phyloP scores from a whole-genome alignment of 53 echinoderm and acorn worm genomes.

The Pentamera pediparva region DNA sequence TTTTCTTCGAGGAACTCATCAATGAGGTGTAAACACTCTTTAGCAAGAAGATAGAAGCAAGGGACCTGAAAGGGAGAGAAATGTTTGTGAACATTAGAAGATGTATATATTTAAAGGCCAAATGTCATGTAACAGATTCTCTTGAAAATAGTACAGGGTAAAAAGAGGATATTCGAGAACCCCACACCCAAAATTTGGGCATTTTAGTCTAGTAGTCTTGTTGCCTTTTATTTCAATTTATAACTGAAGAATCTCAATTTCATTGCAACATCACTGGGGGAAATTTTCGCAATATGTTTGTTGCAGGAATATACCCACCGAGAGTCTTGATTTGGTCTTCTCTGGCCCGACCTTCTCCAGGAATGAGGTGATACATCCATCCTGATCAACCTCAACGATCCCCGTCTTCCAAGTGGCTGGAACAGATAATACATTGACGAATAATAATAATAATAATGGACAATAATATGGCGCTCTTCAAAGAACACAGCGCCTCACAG shows the following conservation, averaged over 20 bases:
- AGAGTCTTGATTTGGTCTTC: slow-evolving; percentile 59
- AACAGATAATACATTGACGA: background rate
- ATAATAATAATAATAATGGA: too few species aligned
- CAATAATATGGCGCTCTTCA: too few species aligned
- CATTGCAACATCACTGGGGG: too few species aligned
- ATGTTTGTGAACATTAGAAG: background rate
- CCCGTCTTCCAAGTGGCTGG: slow-evolving; percentile 60
- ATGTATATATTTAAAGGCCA: background rate
- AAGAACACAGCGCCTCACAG: too few species aligned
- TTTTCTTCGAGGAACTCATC: slow-evolving; percentile 56
- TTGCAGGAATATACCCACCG: slow-evolving; percentile 53
- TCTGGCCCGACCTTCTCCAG: slow-evolving; percentile 68
- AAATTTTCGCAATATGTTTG: too few species aligned
- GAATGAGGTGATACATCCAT: slow-evolving; percentile 52
- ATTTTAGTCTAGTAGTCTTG: too few species aligned
- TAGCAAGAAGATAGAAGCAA: slow-evolving; percentile 67
- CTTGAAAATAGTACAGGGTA: background rate
- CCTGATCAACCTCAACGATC: slow-evolving; percentile 64
- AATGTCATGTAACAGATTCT: background rate
- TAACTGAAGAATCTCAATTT: too few species aligned
- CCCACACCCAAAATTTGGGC: background rate
- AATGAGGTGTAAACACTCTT: slow-evolving; percentile 42
- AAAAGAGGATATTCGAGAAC: background rate
- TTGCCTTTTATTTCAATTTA: too few species aligned
- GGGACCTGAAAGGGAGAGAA: slow-evolving; percentile 48